Evolutionary conservation across 2,797 vertebrate genomes (phyloP).

Genomic region (Chloroceryle inda): DNA sequence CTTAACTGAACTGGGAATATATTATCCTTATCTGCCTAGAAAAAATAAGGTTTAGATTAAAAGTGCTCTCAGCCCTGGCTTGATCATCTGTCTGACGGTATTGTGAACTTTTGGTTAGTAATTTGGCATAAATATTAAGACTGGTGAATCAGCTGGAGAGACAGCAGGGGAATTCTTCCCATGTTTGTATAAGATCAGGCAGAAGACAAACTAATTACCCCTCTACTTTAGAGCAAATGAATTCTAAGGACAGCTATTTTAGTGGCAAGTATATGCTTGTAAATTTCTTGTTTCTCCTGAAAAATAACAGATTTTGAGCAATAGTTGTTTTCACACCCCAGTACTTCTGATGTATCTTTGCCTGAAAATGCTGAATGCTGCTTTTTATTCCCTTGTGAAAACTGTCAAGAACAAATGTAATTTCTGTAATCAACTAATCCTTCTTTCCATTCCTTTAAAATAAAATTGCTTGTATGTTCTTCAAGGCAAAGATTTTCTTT

Average conservation of each 20-base stretch:
- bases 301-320: neutral
- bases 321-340: neutral
- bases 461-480: neutral
- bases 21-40: conserved; percentile 16
- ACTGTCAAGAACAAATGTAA: neutral
- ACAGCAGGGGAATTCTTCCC: conserved; percentile 29
- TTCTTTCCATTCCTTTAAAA: neutral
- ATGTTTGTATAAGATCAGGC: conserved; percentile 18
- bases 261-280: neutral
- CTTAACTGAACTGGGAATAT: conserved; percentile 3
- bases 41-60: conserved; percentile 28
- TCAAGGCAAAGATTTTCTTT: neutral
- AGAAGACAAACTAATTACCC: conserved; percentile 42
- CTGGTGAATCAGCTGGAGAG: conserved; percentile 43
- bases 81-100: conserved; percentile 54
- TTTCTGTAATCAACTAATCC: neutral
- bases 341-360: neutral
- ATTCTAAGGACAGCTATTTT: conserved; percentile 39
- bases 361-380: neutral
- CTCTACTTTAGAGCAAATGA: neutral
- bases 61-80: neutral
- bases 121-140: conserved; percentile 40
- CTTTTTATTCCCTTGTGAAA: neutral
- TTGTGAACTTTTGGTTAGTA: conserved; percentile 1
- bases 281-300: neutral